These are phyloP conservation scores for Aphodius sticticus DNA, from an alignment of 2,888 invertebrate genomes.

Conservation along the genomic window DNA sequence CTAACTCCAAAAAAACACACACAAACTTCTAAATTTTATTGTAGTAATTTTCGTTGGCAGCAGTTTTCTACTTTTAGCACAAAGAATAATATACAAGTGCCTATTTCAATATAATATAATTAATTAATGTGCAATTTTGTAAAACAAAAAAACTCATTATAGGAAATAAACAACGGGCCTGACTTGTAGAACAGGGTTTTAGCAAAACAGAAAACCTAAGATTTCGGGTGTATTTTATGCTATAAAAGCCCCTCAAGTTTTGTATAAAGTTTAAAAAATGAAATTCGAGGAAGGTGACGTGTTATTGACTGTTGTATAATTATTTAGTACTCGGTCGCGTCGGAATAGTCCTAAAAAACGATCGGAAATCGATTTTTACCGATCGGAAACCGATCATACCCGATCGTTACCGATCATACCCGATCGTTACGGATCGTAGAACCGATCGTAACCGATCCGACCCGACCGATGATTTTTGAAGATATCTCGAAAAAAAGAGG, in stretches of 20 bases:
- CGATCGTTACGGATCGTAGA: too few relatives aligned
- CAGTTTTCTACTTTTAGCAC: slow-evolving; percentile 45
- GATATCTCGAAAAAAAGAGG: neutral
- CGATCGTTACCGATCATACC: too few relatives aligned
- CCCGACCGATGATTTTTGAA: slow-evolving; percentile 47
- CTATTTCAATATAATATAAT: slow-evolving; percentile 51
- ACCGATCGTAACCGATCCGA: neutral
- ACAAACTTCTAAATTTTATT: slow-evolving; percentile 17
- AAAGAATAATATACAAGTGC: slow-evolving; percentile 39
- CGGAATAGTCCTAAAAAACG: neutral
- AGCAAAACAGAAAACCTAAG: slow-evolving; percentile 30
- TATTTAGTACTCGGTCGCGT: slow-evolving; percentile 11
- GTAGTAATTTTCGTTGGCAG: neutral
- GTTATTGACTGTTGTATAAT: neutral
- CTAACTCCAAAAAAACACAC: neutral
- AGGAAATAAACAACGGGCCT: slow-evolving; percentile 52
- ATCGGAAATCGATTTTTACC: neutral
- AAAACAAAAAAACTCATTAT: neutral
- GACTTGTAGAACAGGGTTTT: slow-evolving; percentile 52
- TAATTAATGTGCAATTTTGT: slow-evolving; percentile 60
- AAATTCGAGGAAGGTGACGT: neutral
- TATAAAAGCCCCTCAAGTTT: neutral
- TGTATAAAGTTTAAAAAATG: slow-evolving; percentile 11
- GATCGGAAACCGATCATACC: neutral
- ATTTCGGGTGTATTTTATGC: neutral